Percentiles rank a stretch among this genome's conserved stretches.
Conservation (phyloP, 2,113 vertebrate genomes). For the Rhabdomys dilectus region DNA sequence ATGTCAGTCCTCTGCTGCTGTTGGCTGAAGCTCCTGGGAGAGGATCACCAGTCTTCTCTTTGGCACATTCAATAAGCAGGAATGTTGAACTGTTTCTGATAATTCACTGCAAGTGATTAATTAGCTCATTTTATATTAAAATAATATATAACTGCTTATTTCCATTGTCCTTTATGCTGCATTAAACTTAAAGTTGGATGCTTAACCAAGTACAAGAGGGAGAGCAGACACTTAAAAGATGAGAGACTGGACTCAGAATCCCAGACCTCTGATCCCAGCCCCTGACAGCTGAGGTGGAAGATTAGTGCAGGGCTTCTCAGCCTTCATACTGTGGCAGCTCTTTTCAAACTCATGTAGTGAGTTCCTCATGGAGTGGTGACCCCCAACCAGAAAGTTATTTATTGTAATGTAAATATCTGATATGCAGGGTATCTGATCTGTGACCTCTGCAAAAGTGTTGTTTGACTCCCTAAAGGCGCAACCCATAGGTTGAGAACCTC, state of each 20-base stretch:
- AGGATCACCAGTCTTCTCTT: neutral
- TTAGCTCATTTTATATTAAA: constrained; percentile 18
- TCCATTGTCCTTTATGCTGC: constrained; percentile 30
- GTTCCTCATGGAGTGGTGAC: neutral
- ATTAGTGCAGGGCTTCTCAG: neutral
- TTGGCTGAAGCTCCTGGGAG: neutral
- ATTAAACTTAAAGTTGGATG: constrained; percentile 28
- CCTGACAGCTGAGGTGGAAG: neutral
- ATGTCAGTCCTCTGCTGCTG: neutral
- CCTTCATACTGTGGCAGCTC: neutral
- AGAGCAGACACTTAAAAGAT: neutral
- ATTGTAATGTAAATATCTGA: neutral
- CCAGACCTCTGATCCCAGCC: neutral
- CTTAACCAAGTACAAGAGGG: neutral
- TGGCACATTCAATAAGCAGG: neutral
- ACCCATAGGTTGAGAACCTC: neutral
- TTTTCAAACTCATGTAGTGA: neutral
- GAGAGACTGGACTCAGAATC: neutral
- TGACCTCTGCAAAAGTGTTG: neutral
- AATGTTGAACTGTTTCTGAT: constrained; percentile 36
- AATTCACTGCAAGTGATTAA: neutral
- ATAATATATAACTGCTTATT: constrained; percentile 17
- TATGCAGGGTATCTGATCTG: neutral
- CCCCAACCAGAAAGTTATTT: neutral
- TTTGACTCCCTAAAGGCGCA: neutral